phyloP scores from a whole-genome alignment of 2,113 vertebrate species.

The Parus major region DNA sequence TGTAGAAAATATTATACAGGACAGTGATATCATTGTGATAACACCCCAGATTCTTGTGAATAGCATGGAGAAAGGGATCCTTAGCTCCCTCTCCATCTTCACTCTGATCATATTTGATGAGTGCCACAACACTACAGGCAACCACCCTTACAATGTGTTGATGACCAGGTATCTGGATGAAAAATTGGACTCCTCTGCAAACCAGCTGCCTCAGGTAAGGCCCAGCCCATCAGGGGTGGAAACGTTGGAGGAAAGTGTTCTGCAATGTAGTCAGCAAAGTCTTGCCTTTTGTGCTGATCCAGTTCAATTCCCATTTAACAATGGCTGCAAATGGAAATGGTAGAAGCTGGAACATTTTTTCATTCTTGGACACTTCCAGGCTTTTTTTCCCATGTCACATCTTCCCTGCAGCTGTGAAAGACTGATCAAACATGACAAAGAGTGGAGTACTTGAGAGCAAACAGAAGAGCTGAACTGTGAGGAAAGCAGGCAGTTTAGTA shows the following conservation, averaged over 20 bases:
- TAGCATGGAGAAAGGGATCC: slow-evolving; percentile 35
- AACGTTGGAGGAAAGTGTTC: not conserved
- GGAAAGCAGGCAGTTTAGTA: not conserved
- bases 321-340: not conserved
- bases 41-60: slow-evolving; percentile 84
- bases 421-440: not conserved
- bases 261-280: not conserved
- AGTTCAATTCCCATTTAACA: not conserved
- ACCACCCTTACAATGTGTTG: slow-evolving; percentile 80
- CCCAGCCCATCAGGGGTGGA: not conserved
- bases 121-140: slow-evolving; percentile 82
- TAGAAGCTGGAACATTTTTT: not conserved
- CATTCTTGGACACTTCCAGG: not conserved
- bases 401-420: not conserved
- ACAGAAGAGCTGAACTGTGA: not conserved
- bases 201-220: slow-evolving; percentile 75
- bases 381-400: not conserved
- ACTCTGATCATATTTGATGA: slow-evolving; percentile 85
- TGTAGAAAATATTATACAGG: slow-evolving; percentile 52
- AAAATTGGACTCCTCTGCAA: slow-evolving; percentile 64
- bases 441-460: not conserved
- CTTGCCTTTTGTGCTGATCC: not conserved
- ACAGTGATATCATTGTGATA: slow-evolving; percentile 77
- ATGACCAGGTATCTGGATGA: slow-evolving; percentile 80
- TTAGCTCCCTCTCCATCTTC: slow-evolving; percentile 76